Base-by-base conservation (phyloP, 1,140 invertebrate species). In the Drosophila fuyamai region DNA sequence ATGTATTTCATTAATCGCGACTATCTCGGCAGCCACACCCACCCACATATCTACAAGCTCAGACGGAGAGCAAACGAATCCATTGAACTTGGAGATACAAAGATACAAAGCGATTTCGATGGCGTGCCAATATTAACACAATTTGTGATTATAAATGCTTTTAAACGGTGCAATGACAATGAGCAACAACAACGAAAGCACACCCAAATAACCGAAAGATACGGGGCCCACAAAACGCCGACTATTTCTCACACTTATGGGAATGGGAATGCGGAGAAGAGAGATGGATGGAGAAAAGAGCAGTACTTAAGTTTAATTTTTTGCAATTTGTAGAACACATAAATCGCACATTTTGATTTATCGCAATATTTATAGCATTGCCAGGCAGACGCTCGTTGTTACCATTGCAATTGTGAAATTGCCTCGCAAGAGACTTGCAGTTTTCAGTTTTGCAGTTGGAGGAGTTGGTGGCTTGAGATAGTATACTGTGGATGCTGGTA, bases 261-360 rank as follows among this genome's bases (percentile, higher is more conserved):
- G 41, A 60, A 43, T 51, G 66, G 53, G 57, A 57, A 29, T 38
- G 47, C 35, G 18, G 36, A 27, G 60, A 43, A 29, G 38, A 27
- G 8, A 54, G 43, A 41, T 23, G 13, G 56, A 65, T 43, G 40
- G 18, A 56, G 40, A 58, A 59, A 76, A 73, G 59, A 76, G 68
- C 84, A 90, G 84, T 89, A 89, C 85, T 89, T 89, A 89, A 89
- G 85, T 89, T 89, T 89, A 89, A 89, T 89, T 89, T 89, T 89
- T 89, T 89, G 84, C 84, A 89, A 89, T 89, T 89, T 89, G 84
- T 89, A 89, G 84, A 89, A 89, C 84, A 89, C 84, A 89, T 89
- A 89, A 89, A 89, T 89, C 84, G 84, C 84, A 89, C 84, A 85
- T 89, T 89, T 89, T 89, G 84, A 89, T 89, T 89, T 89, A 89